Percentiles rank a stretch among this genome's conserved stretches.
Evolutionary conservation across 2,888 invertebrate genomes (phyloP).

Genomic region (Heliconius hortense): DNA sequence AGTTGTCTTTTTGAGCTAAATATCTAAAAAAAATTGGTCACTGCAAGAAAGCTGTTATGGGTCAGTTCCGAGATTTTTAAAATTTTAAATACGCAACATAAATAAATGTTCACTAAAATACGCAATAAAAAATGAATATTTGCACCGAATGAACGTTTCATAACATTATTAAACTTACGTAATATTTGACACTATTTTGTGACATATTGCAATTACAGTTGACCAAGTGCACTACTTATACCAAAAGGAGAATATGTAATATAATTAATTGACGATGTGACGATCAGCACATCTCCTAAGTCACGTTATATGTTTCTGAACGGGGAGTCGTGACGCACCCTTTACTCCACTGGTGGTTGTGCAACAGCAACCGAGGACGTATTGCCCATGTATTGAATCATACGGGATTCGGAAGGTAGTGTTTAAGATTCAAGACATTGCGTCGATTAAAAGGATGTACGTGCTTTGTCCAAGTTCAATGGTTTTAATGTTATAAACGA

Average conservation of each 20-base stretch:
- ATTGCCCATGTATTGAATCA: conserved; percentile 46
- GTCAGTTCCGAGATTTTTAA: background rate
- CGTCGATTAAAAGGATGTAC: conserved; percentile 45
- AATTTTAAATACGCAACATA: conserved; percentile 11
- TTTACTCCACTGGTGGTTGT: conserved; percentile 54
- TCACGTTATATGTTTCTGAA: conserved; percentile 61
- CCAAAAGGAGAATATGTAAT: conserved; percentile 53
- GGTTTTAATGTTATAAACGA: conserved; percentile 38
- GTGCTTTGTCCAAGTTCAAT: conserved; percentile 43
- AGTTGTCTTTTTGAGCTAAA: background rate
- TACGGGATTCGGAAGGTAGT: conserved; percentile 46
- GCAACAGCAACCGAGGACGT: conserved; percentile 63
- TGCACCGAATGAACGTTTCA: conserved; percentile 26
- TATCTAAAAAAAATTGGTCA: background rate
- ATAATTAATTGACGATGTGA: conserved; percentile 42
- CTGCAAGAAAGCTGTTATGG: background rate
- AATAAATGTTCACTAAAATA: conserved; percentile 9
- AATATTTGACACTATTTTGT: conserved; percentile 38
- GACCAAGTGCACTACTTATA: conserved; percentile 32
- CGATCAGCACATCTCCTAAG: conserved; percentile 64
- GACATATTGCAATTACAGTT: conserved; percentile 24
- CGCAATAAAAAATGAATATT: conserved; percentile 18
- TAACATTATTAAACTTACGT: conserved; percentile 33
- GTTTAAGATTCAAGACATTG: conserved; percentile 43
- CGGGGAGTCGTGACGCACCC: conserved; percentile 60